phyloP scores from a whole-genome alignment of 2,888 invertebrate species.

The Plutella xylostella region DNA sequence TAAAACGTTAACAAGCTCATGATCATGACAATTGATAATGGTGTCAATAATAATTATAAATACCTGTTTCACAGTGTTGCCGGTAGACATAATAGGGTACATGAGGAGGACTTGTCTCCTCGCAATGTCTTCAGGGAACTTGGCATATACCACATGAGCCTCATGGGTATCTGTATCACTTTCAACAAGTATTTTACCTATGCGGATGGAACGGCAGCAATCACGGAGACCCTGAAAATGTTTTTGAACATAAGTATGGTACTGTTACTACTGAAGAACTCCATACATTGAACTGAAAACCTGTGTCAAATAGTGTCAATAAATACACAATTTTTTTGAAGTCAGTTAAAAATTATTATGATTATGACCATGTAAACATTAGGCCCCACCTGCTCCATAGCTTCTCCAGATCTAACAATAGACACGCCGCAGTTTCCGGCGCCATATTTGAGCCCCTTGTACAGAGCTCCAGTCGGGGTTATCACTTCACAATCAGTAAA shows the following conservation, averaged over 20 bases:
- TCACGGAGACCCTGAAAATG: slow-evolving; percentile 90
- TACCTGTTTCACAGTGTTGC: slow-evolving; percentile 91
- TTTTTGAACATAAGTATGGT: too few relatives aligned
- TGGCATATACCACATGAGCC: slow-evolving; percentile 96
- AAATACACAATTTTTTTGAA: too few relatives aligned
- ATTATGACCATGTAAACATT: too few relatives aligned
- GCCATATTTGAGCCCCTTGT: slow-evolving; percentile 93
- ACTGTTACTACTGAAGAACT: too few relatives aligned
- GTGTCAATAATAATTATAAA: too few relatives aligned
- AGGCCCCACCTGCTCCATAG: slow-evolving; percentile 92
- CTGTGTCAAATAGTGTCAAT: too few relatives aligned
- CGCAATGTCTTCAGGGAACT: slow-evolving; percentile 96
- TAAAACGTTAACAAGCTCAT: too few relatives aligned
- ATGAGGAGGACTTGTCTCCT: slow-evolving; percentile 91
- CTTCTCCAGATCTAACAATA: slow-evolving; percentile 93
- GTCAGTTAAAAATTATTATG: too few relatives aligned
- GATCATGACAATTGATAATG: too few relatives aligned
- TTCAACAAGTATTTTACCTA: slow-evolving; percentile 98
- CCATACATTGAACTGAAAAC: too few relatives aligned
- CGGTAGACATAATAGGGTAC: slow-evolving; percentile 99
- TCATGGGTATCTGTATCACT: slow-evolving; percentile 97
- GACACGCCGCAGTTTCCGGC: slow-evolving; percentile 99
- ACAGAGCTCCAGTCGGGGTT: slow-evolving; percentile 93
- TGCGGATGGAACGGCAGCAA: slow-evolving; percentile 97
- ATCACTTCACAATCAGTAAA: slow-evolving; percentile 91